Conservation (phyloP, 2,113 vertebrate genomes). For the Sporophila hypoxantha region DNA sequence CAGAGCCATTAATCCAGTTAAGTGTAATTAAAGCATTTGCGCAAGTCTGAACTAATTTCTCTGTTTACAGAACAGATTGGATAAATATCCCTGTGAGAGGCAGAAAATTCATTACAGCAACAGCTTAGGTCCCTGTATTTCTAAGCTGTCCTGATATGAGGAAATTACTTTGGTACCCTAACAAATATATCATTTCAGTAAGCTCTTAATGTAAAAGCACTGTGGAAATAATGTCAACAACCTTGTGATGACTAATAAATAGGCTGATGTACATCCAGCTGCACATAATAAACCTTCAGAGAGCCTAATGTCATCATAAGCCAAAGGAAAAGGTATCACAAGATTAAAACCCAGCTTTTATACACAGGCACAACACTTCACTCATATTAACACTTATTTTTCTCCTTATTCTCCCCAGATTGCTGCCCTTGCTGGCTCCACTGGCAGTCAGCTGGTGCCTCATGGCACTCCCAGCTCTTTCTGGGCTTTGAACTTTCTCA, state of each 20-base stretch:
- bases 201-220: constrained; percentile 45
- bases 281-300: constrained; percentile 40
- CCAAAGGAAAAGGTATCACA: constrained; percentile 13
- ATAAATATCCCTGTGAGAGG: constrained; percentile 53
- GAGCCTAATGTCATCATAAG: constrained; percentile 9
- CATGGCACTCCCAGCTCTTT: neutral
- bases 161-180: constrained; percentile 50
- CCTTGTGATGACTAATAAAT: constrained; percentile 50
- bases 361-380: neutral
- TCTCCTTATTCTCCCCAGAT: neutral
- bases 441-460: neutral
- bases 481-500: neutral
- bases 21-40: constrained; percentile 54
- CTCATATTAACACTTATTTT: neutral
- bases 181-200: constrained; percentile 40
- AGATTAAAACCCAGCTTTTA: neutral
- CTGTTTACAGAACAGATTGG: constrained; percentile 57
- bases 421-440: neutral
- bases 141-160: constrained; percentile 49
- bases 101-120: constrained; percentile 56
- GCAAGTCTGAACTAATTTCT: constrained; percentile 48
- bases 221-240: constrained; percentile 53
- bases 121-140: constrained; percentile 41
- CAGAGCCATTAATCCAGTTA: constrained; percentile 55
- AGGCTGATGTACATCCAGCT: constrained; percentile 33